Evolutionary conservation across 1,140 invertebrate species (phyloP), one percentile per base, ranked within the genome.

Genomic region (Armadillidium nasatum): DNA sequence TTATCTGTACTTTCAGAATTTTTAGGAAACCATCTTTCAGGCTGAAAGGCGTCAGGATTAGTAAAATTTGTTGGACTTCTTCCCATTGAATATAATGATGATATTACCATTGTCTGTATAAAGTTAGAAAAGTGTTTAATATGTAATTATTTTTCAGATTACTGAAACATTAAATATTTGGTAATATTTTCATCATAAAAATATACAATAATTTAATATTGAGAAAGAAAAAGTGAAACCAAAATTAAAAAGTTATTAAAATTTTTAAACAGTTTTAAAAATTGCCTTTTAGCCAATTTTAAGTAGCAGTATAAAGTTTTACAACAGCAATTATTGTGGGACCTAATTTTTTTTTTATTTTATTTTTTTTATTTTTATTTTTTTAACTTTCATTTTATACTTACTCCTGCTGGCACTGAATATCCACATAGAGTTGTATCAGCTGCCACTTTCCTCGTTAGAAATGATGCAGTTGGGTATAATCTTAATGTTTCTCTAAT

Each of bases 61-160:
- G 19, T 60, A 60, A 60, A 60, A 60, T 60, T 60, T 60, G 2
- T 7, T 15, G 50, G 50, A 60, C 19, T 19, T 60, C 50, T 60
- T 60, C 50, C 50, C 50, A 60, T 60, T 19, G 50, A 15, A 60
- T 60, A 60, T 19, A 60, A 60, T 60, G 50, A 60, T 15, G 50
- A 60, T 60, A 60, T 60, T 15, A 60, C 50, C 50, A 60, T 60
- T 4, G 50, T 60, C 50, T 60, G 50, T 2, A 15, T 60, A 60
- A 4, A 60, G 50, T 15, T 60, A 19, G 19, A 60, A 60, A 60
- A 60, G 7, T 13, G 1, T 60, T 60, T 60, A 2, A 3, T 33
- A 1, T 33, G 6, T 33, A 33, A 33, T 33, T 33, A 33, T 33
- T 33, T 33, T 33, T 33, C 6, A 33, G 6, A 33, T 33, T 33